A percentile compares a stretch with the other conserved stretches of the same genome.
Evolutionary conservation across 2,888 invertebrate genomes (phyloP).

Genomic region (Hesperia comma): DNA sequence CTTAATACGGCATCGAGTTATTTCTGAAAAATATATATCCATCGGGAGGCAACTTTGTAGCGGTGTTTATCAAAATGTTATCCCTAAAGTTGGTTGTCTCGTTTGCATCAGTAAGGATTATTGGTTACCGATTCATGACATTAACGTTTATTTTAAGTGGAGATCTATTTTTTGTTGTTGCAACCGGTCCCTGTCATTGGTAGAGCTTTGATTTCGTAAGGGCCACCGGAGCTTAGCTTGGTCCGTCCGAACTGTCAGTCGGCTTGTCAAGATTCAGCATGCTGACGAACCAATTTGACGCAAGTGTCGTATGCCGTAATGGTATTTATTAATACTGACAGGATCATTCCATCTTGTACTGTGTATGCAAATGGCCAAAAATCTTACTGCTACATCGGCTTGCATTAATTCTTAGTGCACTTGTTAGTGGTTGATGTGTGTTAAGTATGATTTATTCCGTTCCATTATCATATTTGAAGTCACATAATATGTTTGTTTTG

Average conservation of each 20-base stretch:
- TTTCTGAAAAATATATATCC: constrained; percentile 56
- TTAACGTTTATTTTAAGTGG: constrained; percentile 16
- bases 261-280: constrained; percentile 20
- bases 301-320: constrained; percentile 25
- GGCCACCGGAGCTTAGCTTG: constrained; percentile 31
- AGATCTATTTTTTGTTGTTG: constrained; percentile 13
- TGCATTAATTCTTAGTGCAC: constrained; percentile 25
- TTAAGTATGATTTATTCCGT: neutral
- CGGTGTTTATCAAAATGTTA: constrained; percentile 56
- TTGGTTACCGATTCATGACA: constrained; percentile 6
- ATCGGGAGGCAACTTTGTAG: constrained; percentile 54
- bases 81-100: constrained; percentile 14
- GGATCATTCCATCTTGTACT: constrained; percentile 30
- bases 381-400: constrained; percentile 20
- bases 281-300: constrained; percentile 29
- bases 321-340: constrained; percentile 33
- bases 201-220: constrained; percentile 36
- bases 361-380: constrained; percentile 25
- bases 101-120: constrained; percentile 8
- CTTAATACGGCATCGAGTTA: constrained; percentile 54
- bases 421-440: neutral
- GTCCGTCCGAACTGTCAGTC: constrained; percentile 24
- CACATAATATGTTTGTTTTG: no score
- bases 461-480: no score
- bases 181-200: constrained; percentile 22